Evolutionary conservation across 2,797 vertebrate species (phyloP).

Genomic region (Vultur gryphus): DNA sequence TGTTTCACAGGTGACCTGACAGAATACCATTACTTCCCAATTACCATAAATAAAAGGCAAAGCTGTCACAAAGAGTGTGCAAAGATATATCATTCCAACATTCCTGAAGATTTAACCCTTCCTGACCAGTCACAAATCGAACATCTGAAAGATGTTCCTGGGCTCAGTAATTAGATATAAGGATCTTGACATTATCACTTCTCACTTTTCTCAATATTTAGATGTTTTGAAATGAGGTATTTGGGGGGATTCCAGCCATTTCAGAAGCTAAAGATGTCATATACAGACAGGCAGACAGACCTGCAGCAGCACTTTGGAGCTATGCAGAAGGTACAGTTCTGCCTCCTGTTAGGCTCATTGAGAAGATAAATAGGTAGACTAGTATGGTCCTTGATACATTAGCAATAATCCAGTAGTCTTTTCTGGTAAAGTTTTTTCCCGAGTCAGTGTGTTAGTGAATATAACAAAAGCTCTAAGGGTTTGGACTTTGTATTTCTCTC

Average conservation of each 20-base stretch:
- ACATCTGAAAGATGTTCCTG: not conserved
- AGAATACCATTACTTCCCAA: slow-evolving; percentile 47
- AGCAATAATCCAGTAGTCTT: not conserved
- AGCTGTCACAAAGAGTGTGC: slow-evolving; percentile 18
- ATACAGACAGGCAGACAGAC: not conserved
- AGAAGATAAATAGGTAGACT: not conserved
- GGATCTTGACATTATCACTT: not conserved
- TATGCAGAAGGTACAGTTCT: not conserved
- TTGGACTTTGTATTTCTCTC: not conserved
- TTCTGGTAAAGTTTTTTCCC: not conserved
- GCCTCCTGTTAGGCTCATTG: not conserved
- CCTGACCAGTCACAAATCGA: not conserved
- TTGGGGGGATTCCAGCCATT: not conserved
- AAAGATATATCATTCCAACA: slow-evolving; percentile 2
- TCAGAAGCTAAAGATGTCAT: not conserved
- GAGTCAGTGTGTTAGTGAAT: not conserved
- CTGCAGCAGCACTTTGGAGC: not conserved
- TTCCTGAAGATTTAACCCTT: slow-evolving; percentile 69
- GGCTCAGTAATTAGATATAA: not conserved
- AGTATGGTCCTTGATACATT: not conserved
- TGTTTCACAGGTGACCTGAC: slow-evolving; percentile 70
- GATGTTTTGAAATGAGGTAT: not conserved
- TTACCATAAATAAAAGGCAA: slow-evolving; percentile 62
- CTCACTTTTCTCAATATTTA: not conserved
- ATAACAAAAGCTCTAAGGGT: not conserved